Evolutionary conservation across 2,113 vertebrate species (phyloP).

Genomic region (Noturus placidus): DNA sequence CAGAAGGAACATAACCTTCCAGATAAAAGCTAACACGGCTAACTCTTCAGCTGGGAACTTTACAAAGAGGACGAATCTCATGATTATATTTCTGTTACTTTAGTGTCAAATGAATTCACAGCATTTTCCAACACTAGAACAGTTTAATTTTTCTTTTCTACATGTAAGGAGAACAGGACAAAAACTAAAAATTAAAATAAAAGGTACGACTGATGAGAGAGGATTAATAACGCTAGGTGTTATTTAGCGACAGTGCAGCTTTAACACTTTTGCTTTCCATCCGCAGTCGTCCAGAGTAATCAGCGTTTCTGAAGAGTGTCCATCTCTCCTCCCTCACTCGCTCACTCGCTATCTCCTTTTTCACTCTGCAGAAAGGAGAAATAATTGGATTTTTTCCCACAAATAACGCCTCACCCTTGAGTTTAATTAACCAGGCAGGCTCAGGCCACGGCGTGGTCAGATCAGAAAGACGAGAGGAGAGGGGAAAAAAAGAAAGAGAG

Average conservation of each 20-base stretch:
- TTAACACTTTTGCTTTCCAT: slow-evolving; percentile 44
- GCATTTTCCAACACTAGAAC: slow-evolving; percentile 55
- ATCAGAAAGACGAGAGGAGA: slow-evolving; percentile 54
- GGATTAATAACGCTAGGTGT: slow-evolving; percentile 43
- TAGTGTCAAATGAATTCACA: background rate
- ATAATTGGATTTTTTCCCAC: slow-evolving; percentile 86
- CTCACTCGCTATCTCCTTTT: slow-evolving; percentile 55
- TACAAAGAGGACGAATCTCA: background rate
- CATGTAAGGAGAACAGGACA: slow-evolving; percentile 21
- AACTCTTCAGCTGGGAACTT: background rate
- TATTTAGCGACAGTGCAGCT: slow-evolving; percentile 7
- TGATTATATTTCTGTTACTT: background rate
- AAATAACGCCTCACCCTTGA: slow-evolving; percentile 81
- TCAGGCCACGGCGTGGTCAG: slow-evolving; percentile 58
- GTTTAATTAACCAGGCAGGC: slow-evolving; percentile 80
- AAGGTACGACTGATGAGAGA: background rate
- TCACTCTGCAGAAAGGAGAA: slow-evolving; percentile 70
- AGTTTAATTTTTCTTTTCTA: background rate
- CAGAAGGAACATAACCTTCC: background rate
- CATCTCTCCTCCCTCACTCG: slow-evolving; percentile 69
- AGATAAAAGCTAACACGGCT: background rate
- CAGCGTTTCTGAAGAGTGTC: slow-evolving; percentile 67
- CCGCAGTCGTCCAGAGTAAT: slow-evolving; percentile 59
- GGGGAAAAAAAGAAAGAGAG: slow-evolving; percentile 54
- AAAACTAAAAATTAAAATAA: slow-evolving; percentile 12